Conservation (phyloP, 2,888 invertebrate species). For the Tricholauxania praeusta region DNA sequence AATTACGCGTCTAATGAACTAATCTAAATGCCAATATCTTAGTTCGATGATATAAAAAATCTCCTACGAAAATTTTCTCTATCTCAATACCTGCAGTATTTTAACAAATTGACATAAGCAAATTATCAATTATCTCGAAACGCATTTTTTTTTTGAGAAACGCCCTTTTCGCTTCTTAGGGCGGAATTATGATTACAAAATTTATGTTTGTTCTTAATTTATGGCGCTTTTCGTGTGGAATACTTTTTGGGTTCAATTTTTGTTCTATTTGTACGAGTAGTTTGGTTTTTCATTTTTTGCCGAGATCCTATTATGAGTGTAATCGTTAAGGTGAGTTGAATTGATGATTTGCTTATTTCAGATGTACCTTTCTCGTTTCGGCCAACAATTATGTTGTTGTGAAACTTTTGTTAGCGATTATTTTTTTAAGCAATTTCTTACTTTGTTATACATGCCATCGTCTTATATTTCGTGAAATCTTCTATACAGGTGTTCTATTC, state of each 20-base stretch:
- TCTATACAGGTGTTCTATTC: not conserved
- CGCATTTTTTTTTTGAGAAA: no score
- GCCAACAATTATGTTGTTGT: not conserved
- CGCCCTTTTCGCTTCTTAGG: no score
- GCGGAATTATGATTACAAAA: conserved; percentile 17
- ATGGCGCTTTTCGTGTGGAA: conserved; percentile 10
- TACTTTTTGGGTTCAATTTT: not conserved
- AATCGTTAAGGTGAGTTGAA: not conserved
- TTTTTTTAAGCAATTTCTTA: not conserved
- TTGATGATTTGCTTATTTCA: not conserved
- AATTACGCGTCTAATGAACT: no score
- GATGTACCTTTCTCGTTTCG: not conserved
- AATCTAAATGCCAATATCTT: no score
- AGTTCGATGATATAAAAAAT: no score
- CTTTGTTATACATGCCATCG: not conserved
- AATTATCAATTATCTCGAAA: no score
- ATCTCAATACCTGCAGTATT: no score
- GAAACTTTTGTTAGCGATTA: not conserved
- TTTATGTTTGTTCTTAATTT: conserved; percentile 26
- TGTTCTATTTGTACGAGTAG: not conserved
- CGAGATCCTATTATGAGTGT: not conserved
- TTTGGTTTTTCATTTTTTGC: not conserved
- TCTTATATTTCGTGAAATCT: not conserved
- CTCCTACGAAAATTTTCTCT: no score
- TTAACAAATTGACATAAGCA: no score